Percentiles rank a stretch among this genome's conserved stretches.
Evolutionary conservation across 2,797 vertebrate genomes (phyloP).

Genomic region (Pantherophis alleghaniensis): DNA sequence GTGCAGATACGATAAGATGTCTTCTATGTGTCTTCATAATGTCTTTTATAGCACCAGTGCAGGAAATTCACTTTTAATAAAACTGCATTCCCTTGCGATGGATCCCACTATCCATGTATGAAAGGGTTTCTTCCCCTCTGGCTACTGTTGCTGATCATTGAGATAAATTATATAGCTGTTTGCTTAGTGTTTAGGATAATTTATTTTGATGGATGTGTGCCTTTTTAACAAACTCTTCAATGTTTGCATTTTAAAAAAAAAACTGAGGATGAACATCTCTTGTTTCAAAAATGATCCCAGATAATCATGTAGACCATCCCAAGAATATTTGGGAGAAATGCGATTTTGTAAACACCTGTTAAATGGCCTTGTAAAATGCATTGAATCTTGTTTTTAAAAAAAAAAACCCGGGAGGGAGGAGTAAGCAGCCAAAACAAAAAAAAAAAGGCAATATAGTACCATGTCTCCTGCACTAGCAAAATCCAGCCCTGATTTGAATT

Average conservation of each 20-base stretch:
- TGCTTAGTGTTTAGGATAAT: neutral
- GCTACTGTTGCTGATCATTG: neutral
- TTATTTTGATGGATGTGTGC: neutral
- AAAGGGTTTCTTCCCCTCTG: neutral
- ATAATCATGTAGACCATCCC: neutral
- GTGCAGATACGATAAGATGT: too few relatives aligned
- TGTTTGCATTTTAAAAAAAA: neutral
- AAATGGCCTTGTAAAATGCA: neutral
- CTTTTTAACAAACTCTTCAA: neutral
- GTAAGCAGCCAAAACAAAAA: neutral
- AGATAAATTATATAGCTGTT: neutral
- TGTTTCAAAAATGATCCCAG: neutral
- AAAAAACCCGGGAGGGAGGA: too few relatives aligned
- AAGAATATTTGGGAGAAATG: neutral
- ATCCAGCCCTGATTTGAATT: constrained; percentile 38
- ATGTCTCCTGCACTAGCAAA: constrained; percentile 8
- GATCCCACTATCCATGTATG: too few relatives aligned
- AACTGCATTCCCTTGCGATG: neutral
- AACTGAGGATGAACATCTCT: neutral
- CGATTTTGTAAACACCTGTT: neutral
- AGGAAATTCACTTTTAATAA: neutral
- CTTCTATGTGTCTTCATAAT: neutral
- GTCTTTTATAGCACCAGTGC: neutral
- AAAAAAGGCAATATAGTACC: neutral
- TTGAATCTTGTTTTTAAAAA: neutral